These are phyloP conservation scores for Helicoverpa zea DNA, from an alignment of 1,140 invertebrate genomes.

Conservation along the genomic window DNA sequence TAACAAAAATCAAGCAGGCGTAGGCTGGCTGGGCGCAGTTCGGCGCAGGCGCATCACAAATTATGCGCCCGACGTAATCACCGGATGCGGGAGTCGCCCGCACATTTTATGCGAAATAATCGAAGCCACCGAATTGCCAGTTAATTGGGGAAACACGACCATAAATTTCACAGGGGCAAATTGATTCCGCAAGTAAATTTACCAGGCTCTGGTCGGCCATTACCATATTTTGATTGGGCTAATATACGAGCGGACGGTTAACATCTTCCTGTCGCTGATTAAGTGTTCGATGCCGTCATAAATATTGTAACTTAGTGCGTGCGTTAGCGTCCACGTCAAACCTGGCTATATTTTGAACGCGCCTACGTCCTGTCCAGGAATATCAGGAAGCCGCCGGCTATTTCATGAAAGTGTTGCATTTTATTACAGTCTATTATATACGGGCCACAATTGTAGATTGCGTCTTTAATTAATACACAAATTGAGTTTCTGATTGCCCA, in stretches of 20 bases:
- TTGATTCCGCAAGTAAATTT: conserved; percentile 73
- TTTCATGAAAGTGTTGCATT: no score
- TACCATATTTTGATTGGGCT: conserved; percentile 83
- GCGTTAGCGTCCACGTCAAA: conserved; percentile 63
- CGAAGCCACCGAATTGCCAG: conserved; percentile 84
- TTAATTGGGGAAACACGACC: conserved; percentile 82
- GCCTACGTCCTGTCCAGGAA: conserved; percentile 16
- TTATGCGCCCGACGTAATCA: conserved; percentile 81
- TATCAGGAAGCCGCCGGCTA: not conserved
- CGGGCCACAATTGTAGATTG: no score
- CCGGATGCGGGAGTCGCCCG: conserved; percentile 85
- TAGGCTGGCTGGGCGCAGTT: conserved; percentile 64
- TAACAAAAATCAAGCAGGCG: conserved; percentile 79
- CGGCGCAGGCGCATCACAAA: conserved; percentile 81
- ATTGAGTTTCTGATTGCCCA: no score
- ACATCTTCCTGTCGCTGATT: conserved; percentile 68
- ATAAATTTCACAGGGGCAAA: conserved; percentile 79
- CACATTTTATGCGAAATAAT: conserved; percentile 85
- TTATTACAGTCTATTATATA: no score
- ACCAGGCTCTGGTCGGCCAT: conserved; percentile 60
- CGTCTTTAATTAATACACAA: no score
- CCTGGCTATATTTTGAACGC: conserved; percentile 60
- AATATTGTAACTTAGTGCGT: conserved; percentile 66
- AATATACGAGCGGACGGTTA: conserved; percentile 73
- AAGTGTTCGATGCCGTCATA: conserved; percentile 69